Percentiles rank a stretch among this genome's conserved stretches.
Evolutionary conservation across 2,113 vertebrate genomes (phyloP).

Genomic region (Psittacula cyanocephala): DNA sequence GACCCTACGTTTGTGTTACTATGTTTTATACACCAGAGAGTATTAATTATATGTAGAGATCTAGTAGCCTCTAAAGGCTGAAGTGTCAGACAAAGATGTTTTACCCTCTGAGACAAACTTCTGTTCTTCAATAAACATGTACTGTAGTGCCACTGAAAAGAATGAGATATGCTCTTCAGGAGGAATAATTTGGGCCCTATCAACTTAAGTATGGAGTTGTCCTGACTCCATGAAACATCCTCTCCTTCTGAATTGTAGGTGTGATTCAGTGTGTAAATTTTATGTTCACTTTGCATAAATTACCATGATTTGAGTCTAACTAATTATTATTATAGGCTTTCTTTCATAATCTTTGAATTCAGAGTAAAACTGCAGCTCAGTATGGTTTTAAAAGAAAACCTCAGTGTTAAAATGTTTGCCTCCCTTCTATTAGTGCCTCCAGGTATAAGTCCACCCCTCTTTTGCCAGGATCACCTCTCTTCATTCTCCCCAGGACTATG

Average conservation of each 20-base stretch:
- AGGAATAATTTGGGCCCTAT: neutral
- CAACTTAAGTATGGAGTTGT: neutral
- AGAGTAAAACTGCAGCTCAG: neutral
- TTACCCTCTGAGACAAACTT: neutral
- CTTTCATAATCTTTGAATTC: neutral
- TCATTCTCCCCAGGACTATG: neutral
- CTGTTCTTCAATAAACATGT: accelerated
- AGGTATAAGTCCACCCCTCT: neutral
- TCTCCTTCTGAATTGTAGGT: constrained; percentile 8
- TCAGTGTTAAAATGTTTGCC: neutral
- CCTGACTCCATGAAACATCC: constrained; percentile 28
- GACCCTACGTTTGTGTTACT: constrained; percentile 11
- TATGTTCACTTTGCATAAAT: neutral
- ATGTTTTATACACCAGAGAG: constrained; percentile 19
- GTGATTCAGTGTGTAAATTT: neutral
- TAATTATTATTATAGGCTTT: constrained; percentile 16
- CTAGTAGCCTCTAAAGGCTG: neutral
- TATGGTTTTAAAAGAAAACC: neutral
- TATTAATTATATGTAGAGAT: constrained; percentile 42
- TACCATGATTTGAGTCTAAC: neutral
- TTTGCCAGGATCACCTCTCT: neutral
- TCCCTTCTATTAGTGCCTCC: neutral
- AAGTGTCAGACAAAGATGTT: neutral
- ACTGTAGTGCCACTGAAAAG: neutral
- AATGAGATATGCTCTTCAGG: neutral